Conservation (phyloP, 2,797 vertebrate species). For the Notoglanidium macrostoma region DNA sequence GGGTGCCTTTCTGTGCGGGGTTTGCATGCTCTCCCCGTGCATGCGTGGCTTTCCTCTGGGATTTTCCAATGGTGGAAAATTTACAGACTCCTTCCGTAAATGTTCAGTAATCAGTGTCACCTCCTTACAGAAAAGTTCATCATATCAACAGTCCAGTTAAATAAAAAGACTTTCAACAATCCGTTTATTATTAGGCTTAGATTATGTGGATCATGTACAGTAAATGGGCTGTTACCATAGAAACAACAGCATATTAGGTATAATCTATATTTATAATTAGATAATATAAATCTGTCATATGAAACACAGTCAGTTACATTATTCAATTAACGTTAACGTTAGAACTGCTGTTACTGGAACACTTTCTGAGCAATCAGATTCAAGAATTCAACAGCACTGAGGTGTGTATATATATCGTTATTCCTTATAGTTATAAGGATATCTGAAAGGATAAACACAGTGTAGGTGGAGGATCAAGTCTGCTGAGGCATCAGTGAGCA, state of each 20-base stretch:
- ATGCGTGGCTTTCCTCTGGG: too few species aligned
- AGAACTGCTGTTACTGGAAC: neutral
- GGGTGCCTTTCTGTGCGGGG: too few species aligned
- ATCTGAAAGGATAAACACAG: neutral
- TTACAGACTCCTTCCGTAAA: neutral
- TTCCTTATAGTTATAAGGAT: neutral
- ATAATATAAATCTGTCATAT: neutral
- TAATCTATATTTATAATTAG: too few species aligned
- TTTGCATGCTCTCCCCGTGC: too few species aligned
- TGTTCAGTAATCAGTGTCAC: neutral
- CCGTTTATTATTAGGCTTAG: neutral
- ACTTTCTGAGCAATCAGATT: neutral
- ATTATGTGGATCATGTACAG: neutral
- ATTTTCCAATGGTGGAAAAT: neutral
- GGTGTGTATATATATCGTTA: neutral
- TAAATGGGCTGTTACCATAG: neutral
- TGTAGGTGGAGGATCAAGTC: neutral
- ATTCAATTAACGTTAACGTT: too few species aligned
- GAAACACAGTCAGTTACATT: neutral
- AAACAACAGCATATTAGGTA: neutral
- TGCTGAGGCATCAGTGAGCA: neutral
- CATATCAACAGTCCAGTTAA: neutral
- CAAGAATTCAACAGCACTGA: neutral
- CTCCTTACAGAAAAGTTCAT: neutral
- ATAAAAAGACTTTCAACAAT: neutral